phyloP scores from a whole-genome alignment of 2,113 vertebrate species.

The Paedocypris sp. region DNA sequence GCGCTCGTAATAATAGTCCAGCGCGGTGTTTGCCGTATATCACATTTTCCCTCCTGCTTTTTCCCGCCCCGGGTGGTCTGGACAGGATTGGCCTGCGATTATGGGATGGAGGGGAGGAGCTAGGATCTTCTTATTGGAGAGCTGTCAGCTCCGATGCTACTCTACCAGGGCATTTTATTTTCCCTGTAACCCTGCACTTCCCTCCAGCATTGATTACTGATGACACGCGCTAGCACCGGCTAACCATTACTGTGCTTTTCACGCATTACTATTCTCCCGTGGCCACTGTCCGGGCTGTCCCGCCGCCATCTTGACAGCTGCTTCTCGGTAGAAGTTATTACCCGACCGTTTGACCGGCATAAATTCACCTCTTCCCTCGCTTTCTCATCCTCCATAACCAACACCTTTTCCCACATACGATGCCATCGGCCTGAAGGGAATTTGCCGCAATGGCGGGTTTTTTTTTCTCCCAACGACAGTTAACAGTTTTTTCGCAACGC shows the following conservation, averaged over 20 bases:
- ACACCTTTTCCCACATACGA: slow-evolving; percentile 22
- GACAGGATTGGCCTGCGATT: slow-evolving; percentile 28
- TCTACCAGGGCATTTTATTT: slow-evolving; percentile 44
- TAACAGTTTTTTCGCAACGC: no score
- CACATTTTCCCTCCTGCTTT: no score
- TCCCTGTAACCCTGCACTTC: slow-evolving; percentile 32
- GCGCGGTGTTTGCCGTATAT: no score
- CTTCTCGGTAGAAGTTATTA: slow-evolving; percentile 37
- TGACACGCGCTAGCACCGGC: slow-evolving; percentile 27
- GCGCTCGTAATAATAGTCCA: neutral
- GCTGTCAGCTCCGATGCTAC: slow-evolving; percentile 44
- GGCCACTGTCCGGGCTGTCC: slow-evolving; percentile 35
- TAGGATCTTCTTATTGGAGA: slow-evolving; percentile 44
- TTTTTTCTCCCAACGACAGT: no score
- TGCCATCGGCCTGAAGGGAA: slow-evolving; percentile 34
- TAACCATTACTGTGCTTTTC: slow-evolving; percentile 49
- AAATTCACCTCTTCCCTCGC: slow-evolving; percentile 27
- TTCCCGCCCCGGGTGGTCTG: slow-evolving; percentile 14
- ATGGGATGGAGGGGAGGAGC: slow-evolving; percentile 27
- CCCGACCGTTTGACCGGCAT: slow-evolving; percentile 36
- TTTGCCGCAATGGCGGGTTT: slow-evolving; percentile 35
- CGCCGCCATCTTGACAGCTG: slow-evolving; percentile 33
- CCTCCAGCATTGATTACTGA: slow-evolving; percentile 36
- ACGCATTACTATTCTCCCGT: slow-evolving; percentile 33
- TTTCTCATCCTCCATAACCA: slow-evolving; percentile 28